Evolutionary conservation across 2,797 vertebrate genomes (phyloP), one percentile per base, ranked within the genome.

Genomic region (Tachyglossus aculeatus): DNA sequence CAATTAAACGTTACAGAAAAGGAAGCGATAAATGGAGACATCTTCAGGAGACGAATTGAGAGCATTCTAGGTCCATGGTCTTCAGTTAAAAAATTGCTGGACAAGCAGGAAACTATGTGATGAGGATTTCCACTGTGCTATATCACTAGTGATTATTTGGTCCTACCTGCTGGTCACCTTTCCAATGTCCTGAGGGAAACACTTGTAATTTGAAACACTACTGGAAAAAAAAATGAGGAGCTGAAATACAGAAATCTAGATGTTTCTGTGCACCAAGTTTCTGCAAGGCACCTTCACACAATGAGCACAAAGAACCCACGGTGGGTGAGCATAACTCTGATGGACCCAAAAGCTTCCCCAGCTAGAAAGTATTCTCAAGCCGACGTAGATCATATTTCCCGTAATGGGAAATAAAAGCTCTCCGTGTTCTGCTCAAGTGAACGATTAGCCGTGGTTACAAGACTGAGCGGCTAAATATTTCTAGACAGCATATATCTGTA

Each of bases 361-460:
- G 72, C 63, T 53, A 74, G 69, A 84, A 3, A 5, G 67, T 33
- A 21, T 16, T 71, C 66, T 75, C 75, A 62, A 31, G 59, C 65
- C 68, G 57, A 1, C 52, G 62, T 41, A 51, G 82, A 89, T 83
- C 86, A 50, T 75, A 72, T 87, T 91, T 88, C 88, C 68, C 55
- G 54, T 67, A 86, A 88, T 9, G 22, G 47, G 78, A 90, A 87
- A 87, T 84, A 75, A 87, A 88, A 90, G 55, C 63, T 68, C 70
- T 70, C 77, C 6, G 0, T 71, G 60, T 79, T 83, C 74, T 81
- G 56, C 77, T 87, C 61, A 72, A 86, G 73, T 78, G 60, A 82
- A 76, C 6, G 0, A 85, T 80, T 82, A 78, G 37, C 58, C 74
- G 66, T 73, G 54, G 62, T 80, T 71, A 61, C 61, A 81, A 72